Evolutionary conservation across 2,888 invertebrate genomes (phyloP).

Genomic region (Onthophagus sagittarius): DNA sequence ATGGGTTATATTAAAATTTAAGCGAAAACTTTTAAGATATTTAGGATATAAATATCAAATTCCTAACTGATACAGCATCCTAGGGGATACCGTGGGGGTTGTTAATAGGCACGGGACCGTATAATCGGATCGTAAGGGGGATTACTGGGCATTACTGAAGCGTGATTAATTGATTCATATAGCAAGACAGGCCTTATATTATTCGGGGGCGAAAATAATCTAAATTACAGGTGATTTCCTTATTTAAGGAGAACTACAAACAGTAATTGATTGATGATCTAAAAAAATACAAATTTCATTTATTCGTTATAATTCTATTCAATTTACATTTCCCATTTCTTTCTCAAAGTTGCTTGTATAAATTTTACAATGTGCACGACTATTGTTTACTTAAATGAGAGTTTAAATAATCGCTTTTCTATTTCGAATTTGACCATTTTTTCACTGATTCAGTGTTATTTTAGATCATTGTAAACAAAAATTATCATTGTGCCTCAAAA

Average conservation of each 20-base stretch:
- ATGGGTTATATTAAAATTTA: neutral
- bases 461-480: no score
- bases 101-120: slow-evolving; percentile 44
- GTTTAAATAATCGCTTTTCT: no score
- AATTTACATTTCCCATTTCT: no score
- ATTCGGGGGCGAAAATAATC: slow-evolving; percentile 46
- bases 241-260: neutral
- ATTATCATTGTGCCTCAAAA: no score
- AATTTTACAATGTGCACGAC: no score
- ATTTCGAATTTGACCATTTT: no score
- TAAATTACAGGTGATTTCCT: slow-evolving; percentile 41
- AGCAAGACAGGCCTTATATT: slow-evolving; percentile 40
- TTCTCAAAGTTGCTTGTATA: no score
- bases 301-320: no score
- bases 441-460: no score
- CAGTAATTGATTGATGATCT: neutral
- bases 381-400: no score
- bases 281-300: no score
- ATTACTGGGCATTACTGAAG: slow-evolving; percentile 47
- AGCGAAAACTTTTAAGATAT: neutral
- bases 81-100: slow-evolving; percentile 27
- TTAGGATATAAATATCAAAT: slow-evolving; percentile 16
- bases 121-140: slow-evolving; percentile 46
- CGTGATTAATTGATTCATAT: slow-evolving; percentile 51
- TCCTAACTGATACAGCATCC: slow-evolving; percentile 25